A percentile compares a stretch with the other conserved stretches of the same genome.
Evolutionary conservation across 1,140 invertebrate genomes (phyloP).

Genomic region (Cyclargus thomasi): DNA sequence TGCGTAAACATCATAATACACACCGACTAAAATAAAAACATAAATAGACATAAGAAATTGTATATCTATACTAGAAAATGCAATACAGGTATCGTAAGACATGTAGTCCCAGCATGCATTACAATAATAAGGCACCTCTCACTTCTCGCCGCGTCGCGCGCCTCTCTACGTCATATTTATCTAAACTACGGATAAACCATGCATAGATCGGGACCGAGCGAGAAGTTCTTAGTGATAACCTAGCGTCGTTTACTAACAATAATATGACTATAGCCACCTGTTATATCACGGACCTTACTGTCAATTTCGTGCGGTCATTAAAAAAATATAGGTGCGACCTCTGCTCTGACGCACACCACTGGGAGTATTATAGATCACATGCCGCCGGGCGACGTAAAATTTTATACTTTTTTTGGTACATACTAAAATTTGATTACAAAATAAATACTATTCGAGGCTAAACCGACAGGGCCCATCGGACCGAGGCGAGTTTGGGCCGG

Average conservation of each 20-base stretch:
- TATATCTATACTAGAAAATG: slow-evolving; percentile 72
- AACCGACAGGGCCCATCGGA: slow-evolving; percentile 27
- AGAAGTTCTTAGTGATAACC: slow-evolving; percentile 43
- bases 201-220: slow-evolving; percentile 48
- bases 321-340: slow-evolving; percentile 18
- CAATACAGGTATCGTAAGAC: slow-evolving; percentile 61
- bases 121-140: slow-evolving; percentile 57
- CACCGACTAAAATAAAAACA: slow-evolving; percentile 57
- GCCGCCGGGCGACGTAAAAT: slow-evolving; percentile 32
- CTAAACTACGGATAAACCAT: slow-evolving; percentile 59
- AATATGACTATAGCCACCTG: slow-evolving; percentile 28
- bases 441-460: slow-evolving; percentile 46
- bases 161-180: slow-evolving; percentile 69
- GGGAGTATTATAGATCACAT: slow-evolving; percentile 42
- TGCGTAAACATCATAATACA: slow-evolving; percentile 64
- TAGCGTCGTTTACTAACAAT: slow-evolving; percentile 55
- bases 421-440: slow-evolving; percentile 42
- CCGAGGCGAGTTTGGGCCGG: slow-evolving; percentile 23
- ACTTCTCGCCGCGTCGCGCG: slow-evolving; percentile 34
- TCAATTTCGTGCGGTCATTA: slow-evolving; percentile 18
- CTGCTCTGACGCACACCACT: slow-evolving; percentile 23
- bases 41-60: slow-evolving; percentile 65
- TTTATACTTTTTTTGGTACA: slow-evolving; percentile 36
- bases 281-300: slow-evolving; percentile 8
- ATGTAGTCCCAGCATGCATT: slow-evolving; percentile 58